Evolutionary conservation across 2,113 vertebrate genomes (phyloP).

Genomic region (Dicaeum eximium): DNA sequence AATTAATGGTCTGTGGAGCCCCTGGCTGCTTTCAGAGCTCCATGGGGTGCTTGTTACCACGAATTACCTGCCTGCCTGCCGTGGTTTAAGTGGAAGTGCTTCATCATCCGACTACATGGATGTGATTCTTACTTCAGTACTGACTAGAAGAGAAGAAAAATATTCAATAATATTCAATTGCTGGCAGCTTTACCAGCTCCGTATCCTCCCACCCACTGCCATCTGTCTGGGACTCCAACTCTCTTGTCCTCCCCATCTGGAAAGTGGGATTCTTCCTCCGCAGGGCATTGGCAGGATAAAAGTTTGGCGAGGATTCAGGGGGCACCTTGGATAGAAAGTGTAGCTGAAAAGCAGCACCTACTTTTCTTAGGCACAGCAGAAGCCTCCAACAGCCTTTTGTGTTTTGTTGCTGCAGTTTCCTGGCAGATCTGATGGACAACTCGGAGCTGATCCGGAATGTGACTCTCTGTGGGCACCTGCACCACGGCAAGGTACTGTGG

Average conservation of each 20-base stretch:
- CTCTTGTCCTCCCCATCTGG: conserved; percentile 43
- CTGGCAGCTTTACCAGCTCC: conserved; percentile 26
- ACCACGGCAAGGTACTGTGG: conserved; percentile 89
- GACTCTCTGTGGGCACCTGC: conserved; percentile 96
- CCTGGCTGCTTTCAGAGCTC: not conserved
- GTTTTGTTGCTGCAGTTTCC: conserved; percentile 77
- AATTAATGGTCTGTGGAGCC: not conserved
- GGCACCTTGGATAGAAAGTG: not conserved
- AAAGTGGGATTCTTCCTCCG: conserved; percentile 42
- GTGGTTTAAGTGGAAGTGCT: not conserved
- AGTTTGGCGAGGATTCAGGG: conserved; percentile 21
- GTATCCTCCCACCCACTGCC: conserved; percentile 42
- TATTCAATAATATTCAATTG: not conserved
- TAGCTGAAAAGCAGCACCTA: not conserved
- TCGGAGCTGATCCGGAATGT: conserved; percentile 95
- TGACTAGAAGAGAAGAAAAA: conserved; percentile 15
- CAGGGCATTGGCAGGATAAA: conserved; percentile 25
- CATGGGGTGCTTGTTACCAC: not conserved
- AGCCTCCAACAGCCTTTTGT: conserved; percentile 48
- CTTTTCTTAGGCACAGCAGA: conserved; percentile 42
- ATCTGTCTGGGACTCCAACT: conserved; percentile 54
- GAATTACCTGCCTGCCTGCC: not conserved
- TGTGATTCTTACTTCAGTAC: conserved; percentile 31
- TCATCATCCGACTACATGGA: not conserved
- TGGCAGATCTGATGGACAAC: conserved; percentile 98